Conservation (phyloP, 1,140 invertebrate genomes). For the Uloborus diversus region DNA sequence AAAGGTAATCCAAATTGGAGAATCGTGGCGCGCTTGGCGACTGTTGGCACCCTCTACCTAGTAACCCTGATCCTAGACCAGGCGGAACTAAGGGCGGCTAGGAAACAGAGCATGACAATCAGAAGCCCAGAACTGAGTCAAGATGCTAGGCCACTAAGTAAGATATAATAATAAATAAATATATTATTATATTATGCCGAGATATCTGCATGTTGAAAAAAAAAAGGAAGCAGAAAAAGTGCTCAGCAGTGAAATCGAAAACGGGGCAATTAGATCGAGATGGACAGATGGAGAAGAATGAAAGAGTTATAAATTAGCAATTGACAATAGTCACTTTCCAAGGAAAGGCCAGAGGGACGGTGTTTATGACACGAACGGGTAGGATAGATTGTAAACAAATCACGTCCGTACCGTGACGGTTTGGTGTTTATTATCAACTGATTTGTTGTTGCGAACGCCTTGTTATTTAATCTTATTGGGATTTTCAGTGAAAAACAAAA, state of each 20-base stretch:
- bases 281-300: too few relatives aligned
- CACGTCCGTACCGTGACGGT: too few relatives aligned
- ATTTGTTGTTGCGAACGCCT: too few relatives aligned
- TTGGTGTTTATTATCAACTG: too few relatives aligned
- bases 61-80: conserved; percentile 53
- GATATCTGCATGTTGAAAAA: not conserved
- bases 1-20: not conserved
- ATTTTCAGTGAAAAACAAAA: too few relatives aligned
- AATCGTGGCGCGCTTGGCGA: conserved; percentile 46
- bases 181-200: not conserved
- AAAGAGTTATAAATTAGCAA: too few relatives aligned
- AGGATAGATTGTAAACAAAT: too few relatives aligned
- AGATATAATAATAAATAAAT: conserved; percentile 37
- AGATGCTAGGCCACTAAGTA: conserved; percentile 36
- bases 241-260: not conserved
- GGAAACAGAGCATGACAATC: conserved; percentile 42
- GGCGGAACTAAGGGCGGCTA: conserved; percentile 52
- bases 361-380: too few relatives aligned
- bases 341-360: too few relatives aligned
- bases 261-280: not conserved
- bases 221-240: not conserved
- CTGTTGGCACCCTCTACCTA: conserved; percentile 49
- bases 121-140: conserved; percentile 50
- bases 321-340: too few relatives aligned
- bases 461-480: too few relatives aligned